Conservation (phyloP, 2,113 vertebrate species). For the Pluvianellus socialis region DNA sequence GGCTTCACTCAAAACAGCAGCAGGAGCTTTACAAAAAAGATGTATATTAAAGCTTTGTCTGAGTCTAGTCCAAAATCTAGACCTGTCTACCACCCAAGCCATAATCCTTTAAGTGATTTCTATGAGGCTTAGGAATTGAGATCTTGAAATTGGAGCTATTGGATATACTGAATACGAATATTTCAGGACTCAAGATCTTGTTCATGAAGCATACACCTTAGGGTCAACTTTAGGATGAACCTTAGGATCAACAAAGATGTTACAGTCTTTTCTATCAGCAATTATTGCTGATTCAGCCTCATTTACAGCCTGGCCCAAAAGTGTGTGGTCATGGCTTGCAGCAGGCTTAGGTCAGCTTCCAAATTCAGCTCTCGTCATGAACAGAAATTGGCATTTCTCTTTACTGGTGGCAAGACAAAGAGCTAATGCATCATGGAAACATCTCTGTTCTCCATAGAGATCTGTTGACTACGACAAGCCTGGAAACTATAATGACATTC, state of each 20-base stretch:
- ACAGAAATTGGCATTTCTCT: background rate
- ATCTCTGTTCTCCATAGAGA: background rate
- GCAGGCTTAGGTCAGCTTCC: background rate
- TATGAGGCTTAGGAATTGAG: accelerated
- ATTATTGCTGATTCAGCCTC: background rate
- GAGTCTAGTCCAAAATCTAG: background rate
- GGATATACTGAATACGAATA: background rate
- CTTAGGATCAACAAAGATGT: background rate
- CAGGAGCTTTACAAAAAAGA: background rate
- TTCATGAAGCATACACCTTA: background rate
- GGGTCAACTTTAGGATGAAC: background rate
- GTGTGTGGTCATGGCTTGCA: background rate
- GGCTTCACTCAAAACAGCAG: background rate
- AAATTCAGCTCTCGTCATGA: background rate
- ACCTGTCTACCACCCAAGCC: background rate
- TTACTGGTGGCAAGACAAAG: background rate
- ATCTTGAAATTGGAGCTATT: background rate
- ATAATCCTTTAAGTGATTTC: background rate
- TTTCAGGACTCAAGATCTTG: background rate
- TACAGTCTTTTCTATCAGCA: background rate
- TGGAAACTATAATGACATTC: background rate
- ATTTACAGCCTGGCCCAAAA: background rate
- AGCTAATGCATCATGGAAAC: background rate
- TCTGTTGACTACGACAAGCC: background rate
- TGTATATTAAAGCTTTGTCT: background rate